Percentiles rank a stretch among this genome's conserved stretches.
Evolutionary conservation across 2,888 invertebrate genomes (phyloP).

Genomic region (Agrochola circellaris): DNA sequence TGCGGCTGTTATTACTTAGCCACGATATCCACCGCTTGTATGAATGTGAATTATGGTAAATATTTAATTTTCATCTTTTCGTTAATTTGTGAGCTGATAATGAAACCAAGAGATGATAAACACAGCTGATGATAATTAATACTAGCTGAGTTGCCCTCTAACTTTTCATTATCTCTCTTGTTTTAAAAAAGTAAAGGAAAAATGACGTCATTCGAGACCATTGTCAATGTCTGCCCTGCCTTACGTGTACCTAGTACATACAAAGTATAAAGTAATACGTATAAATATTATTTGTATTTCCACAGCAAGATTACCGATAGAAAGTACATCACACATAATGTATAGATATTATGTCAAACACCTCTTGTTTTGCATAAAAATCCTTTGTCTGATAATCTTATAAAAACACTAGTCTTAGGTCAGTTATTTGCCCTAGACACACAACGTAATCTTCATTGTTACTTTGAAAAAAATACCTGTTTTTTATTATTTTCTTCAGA

Average conservation of each 20-base stretch:
- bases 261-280: not conserved
- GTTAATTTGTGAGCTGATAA: not conserved
- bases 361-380: conserved; percentile 54
- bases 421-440: conserved; percentile 54
- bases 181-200: not conserved
- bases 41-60: too few species aligned
- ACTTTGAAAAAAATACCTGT: conserved; percentile 41
- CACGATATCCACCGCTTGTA: too few species aligned
- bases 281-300: conserved; percentile 27
- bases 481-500: conserved; percentile 59
- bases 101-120: not conserved
- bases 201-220: conserved; percentile 24
- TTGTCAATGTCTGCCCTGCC: not conserved
- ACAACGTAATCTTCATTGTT: conserved; percentile 23
- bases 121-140: not conserved
- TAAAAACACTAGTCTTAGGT: conserved; percentile 62
- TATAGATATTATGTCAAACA: conserved; percentile 46
- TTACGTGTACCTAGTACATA: not conserved
- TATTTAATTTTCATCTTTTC: too few species aligned
- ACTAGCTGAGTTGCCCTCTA: not conserved
- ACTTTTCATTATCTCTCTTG: not conserved
- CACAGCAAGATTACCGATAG: conserved; percentile 25
- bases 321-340: conserved; percentile 22
- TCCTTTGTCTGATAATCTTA: conserved; percentile 60
- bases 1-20: too few species aligned